Percentiles rank a stretch among this genome's conserved stretches.
phyloP scores from a whole-genome alignment of 2,888 invertebrate genomes.

The Harmothoe impar region DNA sequence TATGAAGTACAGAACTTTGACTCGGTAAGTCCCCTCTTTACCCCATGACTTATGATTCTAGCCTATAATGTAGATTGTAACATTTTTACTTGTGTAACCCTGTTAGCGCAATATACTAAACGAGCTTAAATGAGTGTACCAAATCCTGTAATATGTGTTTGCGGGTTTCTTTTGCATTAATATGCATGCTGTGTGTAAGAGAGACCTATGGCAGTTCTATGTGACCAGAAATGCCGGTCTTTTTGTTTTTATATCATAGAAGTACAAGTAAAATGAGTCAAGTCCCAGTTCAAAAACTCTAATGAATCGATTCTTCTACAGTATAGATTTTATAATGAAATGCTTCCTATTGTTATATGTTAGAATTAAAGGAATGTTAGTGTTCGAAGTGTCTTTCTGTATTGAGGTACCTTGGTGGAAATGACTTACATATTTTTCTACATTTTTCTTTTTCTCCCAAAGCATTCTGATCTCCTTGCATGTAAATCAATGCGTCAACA shows the following conservation, averaged over 20 bases:
- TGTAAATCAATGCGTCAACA: constrained; percentile 49
- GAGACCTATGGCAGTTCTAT: no score
- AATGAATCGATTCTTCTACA: no score
- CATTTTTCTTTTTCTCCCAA: constrained; percentile 25
- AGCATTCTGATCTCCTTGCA: constrained; percentile 39
- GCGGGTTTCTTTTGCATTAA: no score
- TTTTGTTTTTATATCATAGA: no score
- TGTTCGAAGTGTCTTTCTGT: neutral
- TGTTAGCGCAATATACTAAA: constrained; percentile 5
- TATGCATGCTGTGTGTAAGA: no score
- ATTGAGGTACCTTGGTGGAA: neutral
- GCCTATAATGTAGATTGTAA: neutral
- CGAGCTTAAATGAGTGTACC: neutral
- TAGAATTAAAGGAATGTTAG: no score
- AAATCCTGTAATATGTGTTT: neutral
- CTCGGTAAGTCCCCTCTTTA: constrained; percentile 74
- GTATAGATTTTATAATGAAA: no score
- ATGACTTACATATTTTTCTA: neutral
- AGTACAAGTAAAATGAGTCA: no score
- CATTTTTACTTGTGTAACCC: neutral
- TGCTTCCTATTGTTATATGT: no score
- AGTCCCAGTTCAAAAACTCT: no score
- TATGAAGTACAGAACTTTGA: constrained; percentile 82
- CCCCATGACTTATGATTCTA: neutral
- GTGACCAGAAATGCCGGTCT: no score